A percentile compares a stretch with the other conserved stretches of the same genome.
Evolutionary conservation across 1,140 invertebrate species (phyloP).

Genomic region (Sycobia sp.): DNA sequence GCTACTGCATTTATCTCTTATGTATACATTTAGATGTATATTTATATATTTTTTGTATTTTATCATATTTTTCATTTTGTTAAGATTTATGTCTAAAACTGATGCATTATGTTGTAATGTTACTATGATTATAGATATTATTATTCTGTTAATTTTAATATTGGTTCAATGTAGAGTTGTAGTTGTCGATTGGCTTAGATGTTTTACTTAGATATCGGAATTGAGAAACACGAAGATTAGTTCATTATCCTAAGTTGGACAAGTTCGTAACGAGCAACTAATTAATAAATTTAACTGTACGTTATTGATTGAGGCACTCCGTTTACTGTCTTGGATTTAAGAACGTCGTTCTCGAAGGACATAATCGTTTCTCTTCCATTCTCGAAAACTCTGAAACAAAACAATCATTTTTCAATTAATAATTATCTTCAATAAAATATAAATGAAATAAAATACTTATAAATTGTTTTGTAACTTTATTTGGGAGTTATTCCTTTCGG

Average conservation of each 20-base stretch:
- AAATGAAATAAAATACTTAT: neutral
- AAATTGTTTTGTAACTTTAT: too few species aligned
- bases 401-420: conserved; percentile 20
- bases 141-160: conserved; percentile 12
- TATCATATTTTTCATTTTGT: neutral
- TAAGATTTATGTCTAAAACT: neutral
- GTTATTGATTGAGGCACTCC: conserved; percentile 85
- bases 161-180: conserved; percentile 14
- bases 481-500: too few species aligned
- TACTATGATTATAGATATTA: conserved; percentile 11
- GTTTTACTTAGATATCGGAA: conserved; percentile 15
- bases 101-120: conserved; percentile 7
- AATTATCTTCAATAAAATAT: conserved; percentile 10
- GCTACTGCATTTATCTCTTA: conserved; percentile 19
- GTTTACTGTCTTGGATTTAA: conserved; percentile 95
- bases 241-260: conserved; percentile 34
- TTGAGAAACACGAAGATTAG: conserved; percentile 20
- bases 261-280: conserved; percentile 47
- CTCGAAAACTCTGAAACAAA: conserved; percentile 81
- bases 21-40: neutral
- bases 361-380: conserved; percentile 96
- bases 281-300: conserved; percentile 61
- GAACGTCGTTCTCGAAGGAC: conserved; percentile 93
- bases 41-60: neutral
- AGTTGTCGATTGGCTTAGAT: conserved; percentile 11